Percentiles rank a stretch among this genome's conserved stretches.
phyloP scores from a whole-genome alignment of 2,113 vertebrate genomes.

The Chitala chitala region DNA sequence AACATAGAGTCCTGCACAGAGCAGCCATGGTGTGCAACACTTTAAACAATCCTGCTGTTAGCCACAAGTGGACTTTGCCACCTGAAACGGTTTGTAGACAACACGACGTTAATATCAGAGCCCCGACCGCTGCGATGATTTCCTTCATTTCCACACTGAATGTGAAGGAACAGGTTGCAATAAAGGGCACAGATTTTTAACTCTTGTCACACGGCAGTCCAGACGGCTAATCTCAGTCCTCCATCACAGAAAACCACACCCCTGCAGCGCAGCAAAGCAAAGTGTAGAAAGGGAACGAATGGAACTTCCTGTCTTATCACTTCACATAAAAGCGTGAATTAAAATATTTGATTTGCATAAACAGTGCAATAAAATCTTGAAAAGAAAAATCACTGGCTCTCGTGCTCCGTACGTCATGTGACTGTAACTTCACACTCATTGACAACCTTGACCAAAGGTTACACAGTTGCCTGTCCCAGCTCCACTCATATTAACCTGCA shows the following conservation, averaged over 20 bases:
- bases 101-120: no score
- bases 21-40: background rate
- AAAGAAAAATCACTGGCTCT: background rate
- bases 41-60: background rate
- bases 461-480: background rate
- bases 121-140: background rate
- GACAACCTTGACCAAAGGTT: slow-evolving; percentile 10
- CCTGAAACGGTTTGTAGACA: no score
- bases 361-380: background rate
- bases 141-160: background rate
- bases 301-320: background rate
- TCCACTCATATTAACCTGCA: background rate
- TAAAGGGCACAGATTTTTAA: background rate
- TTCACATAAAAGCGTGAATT: background rate
- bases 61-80: background rate
- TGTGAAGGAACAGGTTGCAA: background rate
- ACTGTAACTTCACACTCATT: background rate
- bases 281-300: background rate
- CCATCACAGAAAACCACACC: background rate
- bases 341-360: background rate
- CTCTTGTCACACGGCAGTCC: background rate
- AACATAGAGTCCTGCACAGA: background rate
- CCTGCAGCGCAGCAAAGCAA: background rate
- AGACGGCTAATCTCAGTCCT: background rate
- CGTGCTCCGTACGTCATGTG: background rate